Base-by-base conservation (phyloP, 2,113 vertebrate genomes). In the Podiceps cristatus region DNA sequence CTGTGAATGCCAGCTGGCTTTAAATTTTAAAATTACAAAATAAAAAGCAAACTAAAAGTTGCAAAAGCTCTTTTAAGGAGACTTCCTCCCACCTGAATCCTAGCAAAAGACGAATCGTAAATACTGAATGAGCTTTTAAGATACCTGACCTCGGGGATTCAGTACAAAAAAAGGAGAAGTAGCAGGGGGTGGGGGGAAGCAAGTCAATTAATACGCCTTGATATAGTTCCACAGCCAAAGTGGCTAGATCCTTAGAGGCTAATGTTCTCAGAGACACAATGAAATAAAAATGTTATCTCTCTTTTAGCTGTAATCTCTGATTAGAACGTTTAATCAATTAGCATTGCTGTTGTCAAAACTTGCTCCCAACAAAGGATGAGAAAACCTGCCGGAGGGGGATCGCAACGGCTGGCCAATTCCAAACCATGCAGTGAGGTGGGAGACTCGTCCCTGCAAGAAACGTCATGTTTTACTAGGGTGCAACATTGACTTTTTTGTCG, bases 271-370 rank as follows among this genome's bases (percentile, higher is more conserved):
- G 67, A 66, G 69, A 82, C 73, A 60, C 37, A 66, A 81, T 75
- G 90, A 97, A 97, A 85, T 90, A 90, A 96, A 97, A 97, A 81
- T n/a, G 86, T 94, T 95, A 94, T 97, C 96, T 86, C 74, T 69
- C 86, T 69, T 79, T 82, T 50, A 78, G 68, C 97, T 97, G 97
- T 98, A 97, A 98, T 98, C 98, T 98, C 97, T 97, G 97, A 97
- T 96, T 98, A 97, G 98, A 98, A 98, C 96, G 98, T 98, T 98
- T 97, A 97, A 98, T 98, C 98, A 98, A 98, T 98, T 98, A 98
- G 98, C 97, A 96, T 96, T 95, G 96, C 94, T 98, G 97, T 98
- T 98, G 98, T 98, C 98, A 98, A 98, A 98, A 98, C 98, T 98
- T 97, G 97, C 96, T 98, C 95, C 97, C 95, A 94, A 97, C 95